Percentiles rank a stretch among this genome's conserved stretches.
Conservation (phyloP, 2,888 invertebrate species). For the Orgyia antiqua region DNA sequence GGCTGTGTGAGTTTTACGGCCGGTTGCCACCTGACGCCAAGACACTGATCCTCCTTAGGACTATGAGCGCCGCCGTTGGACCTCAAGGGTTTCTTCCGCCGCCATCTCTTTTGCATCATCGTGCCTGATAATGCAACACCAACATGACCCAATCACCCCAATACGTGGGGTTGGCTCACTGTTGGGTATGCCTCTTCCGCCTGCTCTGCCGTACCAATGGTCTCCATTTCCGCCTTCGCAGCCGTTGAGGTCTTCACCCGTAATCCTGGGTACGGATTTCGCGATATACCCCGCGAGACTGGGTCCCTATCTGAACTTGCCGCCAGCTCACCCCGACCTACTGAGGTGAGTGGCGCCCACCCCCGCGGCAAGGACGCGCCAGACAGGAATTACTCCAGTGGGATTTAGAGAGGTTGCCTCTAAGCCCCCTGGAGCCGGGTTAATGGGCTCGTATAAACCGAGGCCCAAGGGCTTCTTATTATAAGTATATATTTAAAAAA, state of each 20-base stretch:
- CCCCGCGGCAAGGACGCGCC: background rate
- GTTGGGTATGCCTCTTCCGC: slow-evolving; percentile 1
- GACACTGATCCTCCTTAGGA: background rate
- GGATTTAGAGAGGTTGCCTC: background rate
- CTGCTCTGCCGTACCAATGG: slow-evolving; percentile 1
- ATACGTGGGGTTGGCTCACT: background rate
- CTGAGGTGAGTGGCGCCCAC: background rate
- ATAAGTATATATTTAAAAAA: too few species aligned
- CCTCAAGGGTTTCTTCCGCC: background rate
- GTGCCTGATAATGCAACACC: background rate
- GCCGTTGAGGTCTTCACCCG: slow-evolving; percentile 4
- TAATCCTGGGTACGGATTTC: background rate
- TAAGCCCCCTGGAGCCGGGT: background rate
- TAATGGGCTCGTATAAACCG: background rate
- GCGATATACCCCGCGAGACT: slow-evolving; percentile 2
- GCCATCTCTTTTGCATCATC: background rate
- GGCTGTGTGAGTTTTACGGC: background rate
- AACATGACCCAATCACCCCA: background rate
- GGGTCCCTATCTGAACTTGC: background rate
- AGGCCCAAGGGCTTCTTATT: background rate
- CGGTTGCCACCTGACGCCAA: background rate
- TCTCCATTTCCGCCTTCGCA: slow-evolving; percentile 1
- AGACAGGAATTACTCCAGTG: background rate
- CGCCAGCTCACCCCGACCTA: background rate
- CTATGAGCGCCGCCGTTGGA: background rate